Evolutionary conservation across 2,797 vertebrate genomes (phyloP).

Genomic region (Argyrosomus regius): DNA sequence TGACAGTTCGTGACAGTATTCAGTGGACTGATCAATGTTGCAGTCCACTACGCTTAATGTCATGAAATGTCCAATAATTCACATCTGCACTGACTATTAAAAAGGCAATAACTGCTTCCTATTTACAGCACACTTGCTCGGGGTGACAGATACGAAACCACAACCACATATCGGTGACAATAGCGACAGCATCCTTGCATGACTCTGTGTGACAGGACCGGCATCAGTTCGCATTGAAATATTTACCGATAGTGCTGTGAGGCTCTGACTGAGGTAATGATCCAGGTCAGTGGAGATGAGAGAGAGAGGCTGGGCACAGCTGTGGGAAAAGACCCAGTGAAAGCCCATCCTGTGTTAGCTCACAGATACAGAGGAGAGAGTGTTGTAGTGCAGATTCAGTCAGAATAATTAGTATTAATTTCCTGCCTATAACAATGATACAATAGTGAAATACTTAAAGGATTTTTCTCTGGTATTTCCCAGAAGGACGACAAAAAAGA

Average conservation of each 20-base stretch:
- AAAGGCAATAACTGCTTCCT: not conserved
- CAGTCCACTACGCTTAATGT: not conserved
- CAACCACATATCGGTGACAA: not conserved
- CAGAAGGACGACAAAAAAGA: conserved; percentile 18
- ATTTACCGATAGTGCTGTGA: conserved; percentile 63
- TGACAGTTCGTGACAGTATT: not conserved
- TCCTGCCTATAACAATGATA: conserved; percentile 14
- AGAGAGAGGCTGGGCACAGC: conserved; percentile 59
- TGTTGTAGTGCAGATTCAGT: conserved; percentile 40
- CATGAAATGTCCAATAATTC: not conserved
- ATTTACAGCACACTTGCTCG: conserved; percentile 2
- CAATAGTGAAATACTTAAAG: conserved; percentile 3
- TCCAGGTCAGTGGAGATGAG: conserved; percentile 82
- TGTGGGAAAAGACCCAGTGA: conserved; percentile 70
- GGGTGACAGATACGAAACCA: conserved; percentile 12
- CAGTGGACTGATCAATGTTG: not conserved
- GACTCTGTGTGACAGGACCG: conserved; percentile 50
- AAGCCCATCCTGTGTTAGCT: conserved; percentile 39
- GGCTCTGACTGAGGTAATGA: conserved; percentile 66
- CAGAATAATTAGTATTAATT: conserved; percentile 32
- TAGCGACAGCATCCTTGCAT: conserved; percentile 35
- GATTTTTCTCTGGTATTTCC: conserved; percentile 10
- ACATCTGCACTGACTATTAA: not conserved
- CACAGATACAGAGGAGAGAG: conserved; percentile 29
- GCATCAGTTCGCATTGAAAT: conserved; percentile 62